These are phyloP conservation scores for Urocolius indicus DNA, from an alignment of 2,113 vertebrate genomes.

Conservation along the genomic window DNA sequence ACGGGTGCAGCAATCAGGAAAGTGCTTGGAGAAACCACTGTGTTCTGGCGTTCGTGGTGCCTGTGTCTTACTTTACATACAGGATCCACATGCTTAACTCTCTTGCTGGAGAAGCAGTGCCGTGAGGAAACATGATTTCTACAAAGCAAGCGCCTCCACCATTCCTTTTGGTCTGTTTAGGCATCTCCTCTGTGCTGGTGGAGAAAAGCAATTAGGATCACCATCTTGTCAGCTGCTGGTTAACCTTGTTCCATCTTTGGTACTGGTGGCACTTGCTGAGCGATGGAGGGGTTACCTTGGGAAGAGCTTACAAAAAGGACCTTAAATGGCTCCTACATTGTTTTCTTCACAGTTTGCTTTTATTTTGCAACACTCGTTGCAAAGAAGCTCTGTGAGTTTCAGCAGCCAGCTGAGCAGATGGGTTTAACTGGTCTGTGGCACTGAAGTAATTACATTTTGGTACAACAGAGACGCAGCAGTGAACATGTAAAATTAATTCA, in stretches of 20 bases:
- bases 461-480: slow-evolving; percentile 6
- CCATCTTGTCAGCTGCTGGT: neutral
- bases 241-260: neutral
- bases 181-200: neutral
- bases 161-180: neutral
- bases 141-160: neutral
- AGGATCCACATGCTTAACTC: neutral
- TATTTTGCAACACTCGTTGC: neutral
- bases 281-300: neutral
- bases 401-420: slow-evolving; percentile 46
- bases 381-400: slow-evolving; percentile 20
- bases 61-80: neutral
- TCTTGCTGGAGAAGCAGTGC: neutral
- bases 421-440: slow-evolving; percentile 20
- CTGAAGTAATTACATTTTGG: slow-evolving; percentile 49
- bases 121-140: neutral
- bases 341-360: neutral
- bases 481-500: slow-evolving; percentile 31
- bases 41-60: neutral
- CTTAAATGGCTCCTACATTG: neutral
- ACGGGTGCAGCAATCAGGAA: neutral
- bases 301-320: neutral
- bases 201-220: neutral
- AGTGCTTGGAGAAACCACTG: neutral
- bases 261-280: neutral